phyloP scores from a whole-genome alignment of 2,888 invertebrate species.

The Mylabris sibirica region DNA sequence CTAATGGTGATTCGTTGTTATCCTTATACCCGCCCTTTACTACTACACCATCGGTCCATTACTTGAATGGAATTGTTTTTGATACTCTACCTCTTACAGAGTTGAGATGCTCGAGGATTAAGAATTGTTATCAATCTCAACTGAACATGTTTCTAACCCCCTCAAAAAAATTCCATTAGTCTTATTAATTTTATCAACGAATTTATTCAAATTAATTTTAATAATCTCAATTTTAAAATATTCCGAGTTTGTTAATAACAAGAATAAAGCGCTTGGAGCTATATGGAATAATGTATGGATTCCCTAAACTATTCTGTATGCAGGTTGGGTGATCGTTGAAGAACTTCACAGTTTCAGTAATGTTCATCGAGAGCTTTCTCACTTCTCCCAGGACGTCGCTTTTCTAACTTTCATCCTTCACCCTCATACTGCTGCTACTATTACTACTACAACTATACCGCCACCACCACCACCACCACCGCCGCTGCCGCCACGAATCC shows the following conservation, averaged over 20 bases:
- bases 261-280: slow-evolving; percentile 23
- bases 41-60: slow-evolving; percentile 19
- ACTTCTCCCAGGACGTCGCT: slow-evolving; percentile 54
- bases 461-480: background rate
- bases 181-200: background rate
- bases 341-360: slow-evolving; percentile 54
- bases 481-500: slow-evolving; percentile 16
- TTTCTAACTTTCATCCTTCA: slow-evolving; percentile 52
- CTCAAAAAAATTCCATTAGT: background rate
- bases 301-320: slow-evolving; percentile 52
- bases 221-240: slow-evolving; percentile 7
- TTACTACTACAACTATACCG: slow-evolving; percentile 20
- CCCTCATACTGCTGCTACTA: slow-evolving; percentile 35
- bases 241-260: background rate
- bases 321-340: slow-evolving; percentile 50
- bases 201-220: no score
- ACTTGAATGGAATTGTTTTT: slow-evolving; percentile 56
- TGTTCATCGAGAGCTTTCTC: slow-evolving; percentile 56
- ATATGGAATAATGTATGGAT: slow-evolving; percentile 23
- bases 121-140: slow-evolving; percentile 24
- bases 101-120: slow-evolving; percentile 20
- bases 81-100: slow-evolving; percentile 48
- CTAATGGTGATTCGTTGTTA: slow-evolving; percentile 40
- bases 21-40: background rate
- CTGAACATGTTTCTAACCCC: slow-evolving; percentile 5